Evolutionary conservation across 2,888 invertebrate genomes (phyloP), one percentile per base, ranked within the genome.

Genomic region (Marronus borbonicus): DNA sequence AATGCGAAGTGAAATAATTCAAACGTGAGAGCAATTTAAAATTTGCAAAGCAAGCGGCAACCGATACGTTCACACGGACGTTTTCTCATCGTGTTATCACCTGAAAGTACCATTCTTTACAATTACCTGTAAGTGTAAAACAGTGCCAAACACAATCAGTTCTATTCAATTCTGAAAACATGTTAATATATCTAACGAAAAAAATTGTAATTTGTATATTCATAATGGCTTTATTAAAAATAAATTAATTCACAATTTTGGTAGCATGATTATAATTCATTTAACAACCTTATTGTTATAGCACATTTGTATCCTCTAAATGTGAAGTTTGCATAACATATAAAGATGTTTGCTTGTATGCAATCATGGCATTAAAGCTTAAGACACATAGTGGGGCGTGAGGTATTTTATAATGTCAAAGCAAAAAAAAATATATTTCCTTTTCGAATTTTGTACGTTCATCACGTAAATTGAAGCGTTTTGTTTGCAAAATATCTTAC

Each of bases 361-460:
- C 24, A 31, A 14, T 62, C 31, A 55, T 65, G 31, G 39, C 50
- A 49, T 68, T 50, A 68, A 68, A 68, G 68, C 68, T 68, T 68
- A 68, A 68, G 68, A 68, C 68, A 68, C 68, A 44, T 66, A 68
- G 68, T 68, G 50, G 50, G 17, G 50, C 50, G 50, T 68, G 68
- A 68, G 68, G 68, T 68, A 52, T 68, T 50, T 50, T 12, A 50
- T 50, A 50, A 68, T 28, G 50, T 28, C 12, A 12, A 50, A 3
- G 49, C 44, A 28, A 68, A 52, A 14, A 24, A 2, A 49, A 49
- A 39, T 20, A 31, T 36, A 17, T 44, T 39, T 66, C 3, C 20
- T 64, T 64, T 44, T 66, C 17, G 2, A 49, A 49, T 17, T 66
- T 66, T 49, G 66, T 66, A 66, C 66, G 44, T 49, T 44, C 8